These are phyloP conservation scores for Acanthosoma haemorrhoidale DNA, from an alignment of 2,888 invertebrate species.

Conservation along the genomic window DNA sequence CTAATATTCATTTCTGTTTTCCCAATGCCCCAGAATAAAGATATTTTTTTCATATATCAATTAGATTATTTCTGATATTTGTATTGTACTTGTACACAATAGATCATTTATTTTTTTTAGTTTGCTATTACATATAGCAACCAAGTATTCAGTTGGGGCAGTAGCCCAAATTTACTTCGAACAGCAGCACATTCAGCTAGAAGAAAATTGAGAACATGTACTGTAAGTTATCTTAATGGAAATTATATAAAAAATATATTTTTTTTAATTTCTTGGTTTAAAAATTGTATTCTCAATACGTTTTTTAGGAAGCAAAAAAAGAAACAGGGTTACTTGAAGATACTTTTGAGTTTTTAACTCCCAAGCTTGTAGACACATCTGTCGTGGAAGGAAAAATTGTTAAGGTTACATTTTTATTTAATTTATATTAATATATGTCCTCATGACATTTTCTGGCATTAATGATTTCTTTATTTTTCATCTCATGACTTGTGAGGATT, in stretches of 20 bases:
- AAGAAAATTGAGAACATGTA: conserved; percentile 27
- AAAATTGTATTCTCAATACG: background rate
- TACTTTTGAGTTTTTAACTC: conserved; percentile 52
- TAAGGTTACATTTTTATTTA: conserved; percentile 52
- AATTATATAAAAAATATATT: background rate
- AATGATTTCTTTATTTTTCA: no score
- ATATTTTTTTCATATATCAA: conserved; percentile 54
- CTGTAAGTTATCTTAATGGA: background rate
- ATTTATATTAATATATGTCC: no score
- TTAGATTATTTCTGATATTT: conserved; percentile 55
- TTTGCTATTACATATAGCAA: conserved; percentile 29
- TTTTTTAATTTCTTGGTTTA: background rate
- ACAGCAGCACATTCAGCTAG: conserved; percentile 55
- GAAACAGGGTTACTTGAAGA: conserved; percentile 38
- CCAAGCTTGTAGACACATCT: conserved; percentile 57
- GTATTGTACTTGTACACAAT: background rate
- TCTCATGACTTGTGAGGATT: no score
- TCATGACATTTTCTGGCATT: no score
- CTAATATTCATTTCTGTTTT: no score
- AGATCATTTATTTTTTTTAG: conserved; percentile 16
- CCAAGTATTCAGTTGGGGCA: conserved; percentile 63
- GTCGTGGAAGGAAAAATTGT: conserved; percentile 58
- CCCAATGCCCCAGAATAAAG: no score
- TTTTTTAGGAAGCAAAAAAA: conserved; percentile 22
- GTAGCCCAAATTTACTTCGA: conserved; percentile 67